A percentile compares a stretch with the other conserved stretches of the same genome.
Evolutionary conservation across 2,113 vertebrate genomes (phyloP).

Genomic region (Phasianus colchicus): DNA sequence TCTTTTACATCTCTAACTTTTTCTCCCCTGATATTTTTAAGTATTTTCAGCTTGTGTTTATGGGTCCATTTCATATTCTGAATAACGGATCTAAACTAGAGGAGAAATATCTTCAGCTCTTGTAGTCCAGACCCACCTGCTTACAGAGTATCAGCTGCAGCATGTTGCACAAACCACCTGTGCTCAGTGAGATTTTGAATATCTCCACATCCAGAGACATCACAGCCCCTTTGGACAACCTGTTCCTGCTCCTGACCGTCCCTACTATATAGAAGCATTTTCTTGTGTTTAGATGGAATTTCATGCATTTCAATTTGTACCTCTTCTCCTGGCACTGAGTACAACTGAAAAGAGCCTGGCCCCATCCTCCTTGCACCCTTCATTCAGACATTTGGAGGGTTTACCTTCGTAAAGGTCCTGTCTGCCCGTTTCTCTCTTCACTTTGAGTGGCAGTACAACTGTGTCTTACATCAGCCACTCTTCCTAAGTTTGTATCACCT

Average conservation of each 20-base stretch:
- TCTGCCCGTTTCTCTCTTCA: background rate
- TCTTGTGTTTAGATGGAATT: background rate
- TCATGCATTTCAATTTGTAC: background rate
- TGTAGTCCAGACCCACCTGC: background rate
- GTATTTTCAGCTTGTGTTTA: background rate
- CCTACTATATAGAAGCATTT: background rate
- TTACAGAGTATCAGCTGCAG: background rate
- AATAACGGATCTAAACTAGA: background rate
- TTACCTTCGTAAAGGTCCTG: background rate
- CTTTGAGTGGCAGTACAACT: background rate
- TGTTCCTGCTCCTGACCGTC: background rate
- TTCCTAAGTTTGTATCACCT: background rate
- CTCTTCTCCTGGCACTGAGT: background rate
- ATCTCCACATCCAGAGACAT: background rate
- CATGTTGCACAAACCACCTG: background rate
- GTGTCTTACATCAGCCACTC: background rate
- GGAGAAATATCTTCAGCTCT: background rate
- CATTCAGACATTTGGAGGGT: background rate
- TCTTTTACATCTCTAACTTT: background rate
- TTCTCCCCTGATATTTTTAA: background rate
- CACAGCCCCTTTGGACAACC: background rate
- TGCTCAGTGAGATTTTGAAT: background rate
- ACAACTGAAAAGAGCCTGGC: background rate
- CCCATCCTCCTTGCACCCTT: background rate
- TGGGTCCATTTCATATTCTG: background rate